Evolutionary conservation across 2,888 invertebrate genomes (phyloP).

Genomic region (Candidula unifasciata): DNA sequence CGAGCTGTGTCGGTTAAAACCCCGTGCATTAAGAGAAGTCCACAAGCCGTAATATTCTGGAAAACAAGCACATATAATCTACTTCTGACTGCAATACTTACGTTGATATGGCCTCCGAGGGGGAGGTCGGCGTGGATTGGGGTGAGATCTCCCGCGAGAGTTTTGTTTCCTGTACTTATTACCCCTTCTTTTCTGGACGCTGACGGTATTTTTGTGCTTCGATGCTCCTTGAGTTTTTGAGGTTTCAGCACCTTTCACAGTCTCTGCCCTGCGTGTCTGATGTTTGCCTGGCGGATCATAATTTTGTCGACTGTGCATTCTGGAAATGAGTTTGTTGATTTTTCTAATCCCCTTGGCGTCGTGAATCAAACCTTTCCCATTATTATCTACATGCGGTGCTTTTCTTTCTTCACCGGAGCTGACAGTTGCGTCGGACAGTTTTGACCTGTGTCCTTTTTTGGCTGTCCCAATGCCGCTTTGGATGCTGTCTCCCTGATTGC

Average conservation of each 20-base stretch:
- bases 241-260: background rate
- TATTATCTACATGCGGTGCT: background rate
- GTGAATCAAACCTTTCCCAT: background rate
- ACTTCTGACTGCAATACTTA: background rate
- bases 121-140: background rate
- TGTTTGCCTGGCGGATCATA: background rate
- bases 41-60: too few relatives aligned
- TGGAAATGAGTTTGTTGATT: background rate
- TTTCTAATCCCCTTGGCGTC: background rate
- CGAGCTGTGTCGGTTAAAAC: too few relatives aligned
- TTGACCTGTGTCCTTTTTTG: background rate
- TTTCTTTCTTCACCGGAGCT: too few relatives aligned
- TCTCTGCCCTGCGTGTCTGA: background rate
- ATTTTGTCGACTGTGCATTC: background rate
- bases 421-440: too few relatives aligned
- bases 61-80: too few relatives aligned
- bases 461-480: background rate
- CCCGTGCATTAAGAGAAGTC: too few relatives aligned
- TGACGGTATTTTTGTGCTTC: background rate
- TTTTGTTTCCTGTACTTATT: background rate
- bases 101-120: background rate
- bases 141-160: background rate
- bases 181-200: conserved; percentile 1
- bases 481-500: background rate
- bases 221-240: background rate